phyloP scores from a whole-genome alignment of 2,797 vertebrate genomes.

The Eulemur albifrons region DNA sequence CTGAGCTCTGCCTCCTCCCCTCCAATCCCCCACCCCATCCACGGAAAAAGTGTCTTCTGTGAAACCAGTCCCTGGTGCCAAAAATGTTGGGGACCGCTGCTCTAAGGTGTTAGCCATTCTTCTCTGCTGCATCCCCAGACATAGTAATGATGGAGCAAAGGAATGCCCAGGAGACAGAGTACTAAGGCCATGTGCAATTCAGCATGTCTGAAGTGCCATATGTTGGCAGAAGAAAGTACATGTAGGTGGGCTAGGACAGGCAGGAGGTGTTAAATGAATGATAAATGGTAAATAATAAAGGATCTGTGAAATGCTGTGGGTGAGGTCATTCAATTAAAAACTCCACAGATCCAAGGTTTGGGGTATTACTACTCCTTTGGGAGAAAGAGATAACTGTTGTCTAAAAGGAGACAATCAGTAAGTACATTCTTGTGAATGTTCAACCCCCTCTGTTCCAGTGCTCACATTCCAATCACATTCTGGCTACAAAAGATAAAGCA shows the following conservation, averaged over 20 bases:
- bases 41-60: too few relatives aligned
- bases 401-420: neutral
- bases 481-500: neutral
- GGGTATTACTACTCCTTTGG: neutral
- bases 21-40: too few relatives aligned
- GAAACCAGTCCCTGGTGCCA: too few relatives aligned
- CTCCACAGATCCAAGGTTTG: neutral
- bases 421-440: neutral
- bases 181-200: neutral
- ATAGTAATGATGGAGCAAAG: neutral
- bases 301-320: neutral
- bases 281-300: neutral
- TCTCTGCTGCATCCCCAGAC: neutral
- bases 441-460: neutral
- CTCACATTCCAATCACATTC: conserved; percentile 39
- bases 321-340: neutral
- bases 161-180: neutral
- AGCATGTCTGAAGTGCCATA: neutral
- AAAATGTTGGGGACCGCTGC: too few relatives aligned
- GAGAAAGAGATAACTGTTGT: neutral
- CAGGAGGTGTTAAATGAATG: neutral
- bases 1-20: too few relatives aligned
- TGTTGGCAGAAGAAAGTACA: neutral
- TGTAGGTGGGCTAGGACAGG: neutral
- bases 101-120: neutral